Conservation (phyloP, 2,113 vertebrate species). For the Bubo scandiacus region DNA sequence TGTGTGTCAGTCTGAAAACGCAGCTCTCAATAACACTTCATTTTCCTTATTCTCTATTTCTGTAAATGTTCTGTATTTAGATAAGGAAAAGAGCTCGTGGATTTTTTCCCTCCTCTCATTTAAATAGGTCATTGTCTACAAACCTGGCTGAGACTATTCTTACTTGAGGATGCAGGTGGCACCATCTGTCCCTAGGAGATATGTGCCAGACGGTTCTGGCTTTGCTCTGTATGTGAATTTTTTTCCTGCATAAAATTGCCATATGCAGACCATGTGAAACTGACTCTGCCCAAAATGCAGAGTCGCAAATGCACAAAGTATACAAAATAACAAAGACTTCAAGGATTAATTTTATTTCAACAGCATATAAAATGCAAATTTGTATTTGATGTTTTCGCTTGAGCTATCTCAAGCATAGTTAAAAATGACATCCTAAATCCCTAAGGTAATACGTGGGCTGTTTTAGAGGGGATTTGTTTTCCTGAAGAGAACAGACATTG, state of each 20-base stretch:
- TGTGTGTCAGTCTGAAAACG: not conserved
- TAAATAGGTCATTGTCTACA: slow-evolving; percentile 63
- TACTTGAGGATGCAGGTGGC: slow-evolving; percentile 31
- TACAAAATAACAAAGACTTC: not conserved
- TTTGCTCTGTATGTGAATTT: slow-evolving; percentile 36
- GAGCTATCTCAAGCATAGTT: not conserved
- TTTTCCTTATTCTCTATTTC: not conserved
- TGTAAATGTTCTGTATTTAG: not conserved
- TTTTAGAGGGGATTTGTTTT: not conserved
- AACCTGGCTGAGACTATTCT: slow-evolving; percentile 33
- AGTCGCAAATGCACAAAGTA: not conserved
- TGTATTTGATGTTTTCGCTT: not conserved
- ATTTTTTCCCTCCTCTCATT: not conserved
- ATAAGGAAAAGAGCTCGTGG: not conserved
- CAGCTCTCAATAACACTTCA: not conserved
- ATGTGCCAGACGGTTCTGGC: slow-evolving; percentile 48
- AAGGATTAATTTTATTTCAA: not conserved
- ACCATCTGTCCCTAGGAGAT: slow-evolving; percentile 54
- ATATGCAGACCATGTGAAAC: slow-evolving; percentile 35
- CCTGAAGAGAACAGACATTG: not conserved
- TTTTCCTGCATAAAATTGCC: slow-evolving; percentile 43
- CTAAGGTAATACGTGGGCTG: not conserved
- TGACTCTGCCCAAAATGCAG: not conserved
- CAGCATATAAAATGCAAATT: not conserved
- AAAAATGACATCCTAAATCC: not conserved